Percentiles rank a stretch among this genome's conserved stretches.
Evolutionary conservation across 2,888 invertebrate species (phyloP).

Genomic region (Mythimna vitellina): DNA sequence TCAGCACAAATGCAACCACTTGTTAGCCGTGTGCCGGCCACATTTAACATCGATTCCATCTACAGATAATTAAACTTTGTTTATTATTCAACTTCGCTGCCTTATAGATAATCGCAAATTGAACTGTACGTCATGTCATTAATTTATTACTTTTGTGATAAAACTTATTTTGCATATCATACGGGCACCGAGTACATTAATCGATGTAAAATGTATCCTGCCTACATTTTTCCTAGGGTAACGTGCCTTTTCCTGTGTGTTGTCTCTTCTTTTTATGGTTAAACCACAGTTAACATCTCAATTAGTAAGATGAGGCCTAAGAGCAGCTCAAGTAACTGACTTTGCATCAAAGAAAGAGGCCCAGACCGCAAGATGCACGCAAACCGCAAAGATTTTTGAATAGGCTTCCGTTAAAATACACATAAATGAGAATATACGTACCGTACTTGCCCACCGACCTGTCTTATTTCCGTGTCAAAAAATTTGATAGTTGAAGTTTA

Average conservation of each 20-base stretch:
- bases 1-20: constrained; percentile 59
- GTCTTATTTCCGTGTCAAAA: constrained; percentile 2
- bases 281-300: constrained; percentile 60
- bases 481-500: neutral
- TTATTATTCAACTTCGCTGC: constrained; percentile 62
- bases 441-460: neutral
- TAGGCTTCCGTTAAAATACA: constrained; percentile 57
- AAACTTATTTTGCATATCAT: constrained; percentile 58
- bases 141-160: constrained; percentile 57
- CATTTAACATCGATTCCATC: constrained; percentile 61
- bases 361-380: constrained; percentile 48
- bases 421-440: constrained; percentile 32
- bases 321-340: constrained; percentile 54
- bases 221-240: constrained; percentile 35
- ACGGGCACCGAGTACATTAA: constrained; percentile 52
- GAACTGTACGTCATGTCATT: constrained; percentile 64
- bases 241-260: constrained; percentile 36
- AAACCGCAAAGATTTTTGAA: constrained; percentile 57
- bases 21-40: constrained; percentile 48
- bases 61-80: constrained; percentile 64
- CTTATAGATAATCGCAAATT: constrained; percentile 65
- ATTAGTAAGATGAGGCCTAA: constrained; percentile 57
- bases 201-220: constrained; percentile 42
- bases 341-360: constrained; percentile 47
- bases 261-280: constrained; percentile 25